Conservation (phyloP, 37 sponge, comb jelly and placozoan genomes). For the Bolinopsis microptera region DNA sequence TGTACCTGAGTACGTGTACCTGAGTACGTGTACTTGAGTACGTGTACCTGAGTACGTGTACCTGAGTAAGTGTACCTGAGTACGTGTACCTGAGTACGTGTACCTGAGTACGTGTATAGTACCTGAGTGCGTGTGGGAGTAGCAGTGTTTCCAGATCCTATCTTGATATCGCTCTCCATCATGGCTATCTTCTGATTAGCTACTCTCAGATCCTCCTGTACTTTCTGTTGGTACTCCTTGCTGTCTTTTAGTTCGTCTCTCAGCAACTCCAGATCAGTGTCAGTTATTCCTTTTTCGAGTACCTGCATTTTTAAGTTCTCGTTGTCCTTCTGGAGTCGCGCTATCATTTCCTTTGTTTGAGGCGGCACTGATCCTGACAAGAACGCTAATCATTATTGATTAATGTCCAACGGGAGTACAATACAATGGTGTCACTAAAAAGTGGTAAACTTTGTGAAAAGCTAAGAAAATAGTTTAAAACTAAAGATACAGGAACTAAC, state of each 20-base stretch:
- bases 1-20: too few species aligned
- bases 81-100: too few species aligned
- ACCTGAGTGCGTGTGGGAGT: constrained; percentile 25
- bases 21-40: too few species aligned
- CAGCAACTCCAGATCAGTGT: constrained; percentile 47
- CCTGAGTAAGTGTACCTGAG: too few species aligned
- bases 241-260: constrained; percentile 27
- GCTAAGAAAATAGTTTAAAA: too few species aligned
- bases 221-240: constrained; percentile 26
- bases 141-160: neutral
- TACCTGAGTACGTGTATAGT: too few species aligned
- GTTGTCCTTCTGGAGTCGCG: neutral
- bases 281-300: neutral
- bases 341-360: neutral
- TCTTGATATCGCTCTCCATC: constrained; percentile 48
- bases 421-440: neutral
- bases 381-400: too few species aligned
- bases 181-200: constrained; percentile 28
- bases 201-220: constrained; percentile 29
- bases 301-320: neutral
- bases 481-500: too few species aligned
- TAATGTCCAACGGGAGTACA: neutral
- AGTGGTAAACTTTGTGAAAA: too few species aligned
- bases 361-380: neutral
- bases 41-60: too few species aligned